Evolutionary conservation across 1,140 invertebrate genomes (phyloP).

Genomic region (Pseudomyrmex concolor): DNA sequence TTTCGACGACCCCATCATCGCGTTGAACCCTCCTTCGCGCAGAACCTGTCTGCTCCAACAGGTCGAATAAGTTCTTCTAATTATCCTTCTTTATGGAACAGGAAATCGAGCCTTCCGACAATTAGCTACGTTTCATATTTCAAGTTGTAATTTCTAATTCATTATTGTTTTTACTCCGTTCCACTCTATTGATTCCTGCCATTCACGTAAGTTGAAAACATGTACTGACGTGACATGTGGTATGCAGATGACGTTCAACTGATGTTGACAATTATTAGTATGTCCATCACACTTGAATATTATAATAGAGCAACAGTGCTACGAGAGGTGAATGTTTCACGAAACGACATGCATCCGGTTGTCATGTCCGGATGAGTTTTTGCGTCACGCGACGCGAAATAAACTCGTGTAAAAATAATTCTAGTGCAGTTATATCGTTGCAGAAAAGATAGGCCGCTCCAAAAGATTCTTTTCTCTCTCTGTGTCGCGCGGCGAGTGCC

Average conservation of each 20-base stretch:
- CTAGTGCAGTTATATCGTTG: background rate
- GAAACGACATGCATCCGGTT: conserved; percentile 5
- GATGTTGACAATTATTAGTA: conserved; percentile 47
- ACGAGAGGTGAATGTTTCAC: background rate
- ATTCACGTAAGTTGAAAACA: background rate
- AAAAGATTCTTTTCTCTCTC: conserved; percentile 19
- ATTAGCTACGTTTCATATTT: conserved; percentile 50
- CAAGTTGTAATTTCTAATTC: conserved; percentile 52
- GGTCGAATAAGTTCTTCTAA: conserved; percentile 75
- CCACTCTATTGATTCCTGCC: conserved; percentile 17
- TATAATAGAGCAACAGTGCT: conserved; percentile 8
- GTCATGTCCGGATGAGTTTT: conserved; percentile 10
- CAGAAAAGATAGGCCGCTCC: background rate
- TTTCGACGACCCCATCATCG: conserved; percentile 67
- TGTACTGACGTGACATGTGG: conserved; percentile 46
- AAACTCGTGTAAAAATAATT: background rate
- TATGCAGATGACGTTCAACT: conserved; percentile 49
- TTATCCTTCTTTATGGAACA: conserved; percentile 60
- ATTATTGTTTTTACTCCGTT: conserved; percentile 49
- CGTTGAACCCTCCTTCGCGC: conserved; percentile 54
- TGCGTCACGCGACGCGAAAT: background rate
- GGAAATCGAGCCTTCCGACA: conserved; percentile 41
- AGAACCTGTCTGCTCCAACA: conserved; percentile 41
- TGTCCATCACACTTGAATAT: conserved; percentile 27
- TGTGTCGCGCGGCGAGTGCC: conserved; percentile 11